Evolutionary conservation across 2,113 vertebrate species (phyloP), one percentile per base, ranked within the genome.

Genomic region (Oryzias curvinotus): DNA sequence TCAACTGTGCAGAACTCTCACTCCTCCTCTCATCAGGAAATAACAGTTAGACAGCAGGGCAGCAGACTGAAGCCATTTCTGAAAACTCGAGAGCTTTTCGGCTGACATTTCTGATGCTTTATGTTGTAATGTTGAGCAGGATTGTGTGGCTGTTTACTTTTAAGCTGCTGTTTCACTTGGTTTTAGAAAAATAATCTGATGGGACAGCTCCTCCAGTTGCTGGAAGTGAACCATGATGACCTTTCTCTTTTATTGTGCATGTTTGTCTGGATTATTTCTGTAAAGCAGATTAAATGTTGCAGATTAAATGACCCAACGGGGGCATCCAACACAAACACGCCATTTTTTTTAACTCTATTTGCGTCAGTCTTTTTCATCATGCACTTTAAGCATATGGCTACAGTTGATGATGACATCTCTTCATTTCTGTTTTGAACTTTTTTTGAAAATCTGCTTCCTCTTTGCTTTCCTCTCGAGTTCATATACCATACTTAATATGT

Each of bases 91-190:
- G 36, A 12, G 8, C 36, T 36, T 36, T 36, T 36, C 12, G 36
- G 36, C 36, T 36, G 36, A 36, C 10, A 10, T 36, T 36, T 36
- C 36, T 12, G 10, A 12, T 36, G 36, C 12, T 36, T 61, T 51
- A 17, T 56, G 46, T 53, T 15, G 1, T 19, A 36, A 23, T 25
- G 13, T 51, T 48, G 21, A 56, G 51, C 48, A 1, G 7, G 42
- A 21, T 17, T 63, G 12, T 46, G 16, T 52, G 28, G 14, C 54
- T 47, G 43, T 66, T 57, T 63, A 57, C 21, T 12, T 25, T 61
- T 65, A 75, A 79, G 52, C 71, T 54, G 61, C 44, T 23, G 36
- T 67, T 69, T 78, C 75, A 65, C 77, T 68, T 76, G 65, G 36
- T 58, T 69, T 21, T 59, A 49, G 53, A 55, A 19, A 68, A 53